Evolutionary conservation across 2,113 vertebrate genomes (phyloP).

Genomic region (Passer montanus): DNA sequence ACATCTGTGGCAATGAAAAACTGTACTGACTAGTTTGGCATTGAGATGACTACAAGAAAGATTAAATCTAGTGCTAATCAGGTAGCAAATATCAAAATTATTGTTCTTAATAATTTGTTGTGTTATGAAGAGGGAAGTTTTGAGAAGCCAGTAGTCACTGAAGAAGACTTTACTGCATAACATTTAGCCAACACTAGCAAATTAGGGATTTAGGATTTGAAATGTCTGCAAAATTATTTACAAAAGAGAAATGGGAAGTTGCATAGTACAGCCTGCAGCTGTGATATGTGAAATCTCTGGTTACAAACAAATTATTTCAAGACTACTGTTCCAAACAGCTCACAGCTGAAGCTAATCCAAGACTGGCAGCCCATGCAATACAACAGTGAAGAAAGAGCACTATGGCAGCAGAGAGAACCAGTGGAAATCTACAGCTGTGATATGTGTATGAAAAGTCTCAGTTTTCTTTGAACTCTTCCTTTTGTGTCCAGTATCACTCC

Average conservation of each 20-base stretch:
- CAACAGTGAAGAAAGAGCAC: conserved; percentile 4
- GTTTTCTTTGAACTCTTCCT: neutral
- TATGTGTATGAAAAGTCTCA: neutral
- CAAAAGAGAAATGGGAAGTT: conserved; percentile 35
- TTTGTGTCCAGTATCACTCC: neutral
- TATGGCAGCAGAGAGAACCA: neutral
- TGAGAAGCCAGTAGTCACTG: neutral
- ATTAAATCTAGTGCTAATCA: neutral
- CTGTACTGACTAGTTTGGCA: neutral
- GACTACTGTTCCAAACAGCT: neutral
- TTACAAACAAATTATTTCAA: conserved; percentile 6
- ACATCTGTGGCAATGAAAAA: neutral
- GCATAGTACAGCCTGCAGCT: neutral
- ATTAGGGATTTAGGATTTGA: neutral
- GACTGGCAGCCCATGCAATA: neutral
- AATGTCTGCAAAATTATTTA: neutral
- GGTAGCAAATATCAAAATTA: neutral
- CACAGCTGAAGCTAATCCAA: conserved; percentile 12
- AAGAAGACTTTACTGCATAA: neutral
- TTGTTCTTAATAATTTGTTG: neutral
- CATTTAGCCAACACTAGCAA: neutral
- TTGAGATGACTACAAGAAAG: neutral
- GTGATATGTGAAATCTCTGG: conserved; percentile 22
- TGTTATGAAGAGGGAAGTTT: neutral
- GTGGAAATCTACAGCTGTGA: neutral